Conservation (phyloP, 2,797 vertebrate species). For the Limosa lapponica region DNA sequence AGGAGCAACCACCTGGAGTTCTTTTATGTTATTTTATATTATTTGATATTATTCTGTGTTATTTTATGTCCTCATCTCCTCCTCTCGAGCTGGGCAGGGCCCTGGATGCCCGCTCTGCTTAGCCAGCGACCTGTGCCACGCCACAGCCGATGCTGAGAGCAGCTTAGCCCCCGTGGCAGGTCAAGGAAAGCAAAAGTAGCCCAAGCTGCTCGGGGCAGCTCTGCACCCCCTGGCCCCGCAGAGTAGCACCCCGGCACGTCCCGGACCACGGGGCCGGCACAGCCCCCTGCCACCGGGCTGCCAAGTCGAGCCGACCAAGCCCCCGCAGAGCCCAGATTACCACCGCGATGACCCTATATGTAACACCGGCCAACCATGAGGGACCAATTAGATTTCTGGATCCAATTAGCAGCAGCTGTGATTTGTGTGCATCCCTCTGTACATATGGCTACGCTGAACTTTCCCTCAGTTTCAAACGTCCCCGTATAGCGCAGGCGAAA, state of each 20-base stretch:
- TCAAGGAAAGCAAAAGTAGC: neutral
- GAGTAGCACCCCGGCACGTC: neutral
- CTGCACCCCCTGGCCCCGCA: neutral
- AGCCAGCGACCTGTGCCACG: accelerated
- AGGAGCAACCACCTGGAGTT: neutral
- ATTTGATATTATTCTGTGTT: neutral
- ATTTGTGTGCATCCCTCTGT: constrained; percentile 65
- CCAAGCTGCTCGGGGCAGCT: neutral
- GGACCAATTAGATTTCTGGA: constrained; percentile 68
- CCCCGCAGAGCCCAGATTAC: neutral
- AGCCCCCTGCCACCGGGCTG: neutral
- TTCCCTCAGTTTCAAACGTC: constrained; percentile 51
- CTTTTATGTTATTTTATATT: neutral
- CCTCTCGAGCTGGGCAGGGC: accelerated
- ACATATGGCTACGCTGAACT: constrained; percentile 57
- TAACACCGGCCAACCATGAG: constrained; percentile 31
- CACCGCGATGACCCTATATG: neutral
- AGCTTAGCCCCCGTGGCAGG: neutral
- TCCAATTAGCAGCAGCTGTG: constrained; percentile 70
- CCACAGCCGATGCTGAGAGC: neutral
- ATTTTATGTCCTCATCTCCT: neutral
- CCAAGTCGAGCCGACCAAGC: neutral
- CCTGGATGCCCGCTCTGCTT: neutral
- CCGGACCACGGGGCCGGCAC: accelerated
- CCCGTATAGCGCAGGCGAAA: neutral